Evolutionary conservation across 2,113 vertebrate species (phyloP), one percentile per base, ranked within the genome.

Genomic region (Clarias macrocephalus): DNA sequence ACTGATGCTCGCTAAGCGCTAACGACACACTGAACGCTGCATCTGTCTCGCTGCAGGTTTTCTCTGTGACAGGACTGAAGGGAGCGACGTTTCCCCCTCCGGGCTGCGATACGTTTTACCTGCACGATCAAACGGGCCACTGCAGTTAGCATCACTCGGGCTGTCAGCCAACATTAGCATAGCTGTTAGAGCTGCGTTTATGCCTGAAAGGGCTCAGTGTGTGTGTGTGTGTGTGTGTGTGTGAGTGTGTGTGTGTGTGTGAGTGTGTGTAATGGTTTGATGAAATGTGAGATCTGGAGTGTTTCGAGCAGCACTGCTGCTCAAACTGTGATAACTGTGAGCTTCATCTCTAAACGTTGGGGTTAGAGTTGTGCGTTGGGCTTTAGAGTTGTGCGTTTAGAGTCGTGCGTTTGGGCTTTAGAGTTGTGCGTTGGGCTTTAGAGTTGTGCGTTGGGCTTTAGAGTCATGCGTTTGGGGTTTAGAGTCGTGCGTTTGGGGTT

Each of bases 41-140:
- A 59, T 81, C 84, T 62, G 72, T 79, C 80, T 18, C 15, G n/a
- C 63, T 82, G 62, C 68, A 83, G 63, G 30, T 62, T 83, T 30
- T n/a, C 10, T 42, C 57, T 65, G 85, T 89, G 89, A 88, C 80
- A 90, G 83, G 76, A 89, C 52, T 87, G 91, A 85, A 90, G 52
- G 89, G 89, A 68, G 85, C 88, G 75, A 79, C 63, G 72, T 48
- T 83, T 88, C 89, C 87, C 93, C 88, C 30, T 72, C 63, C 28
- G 88, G 92, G 72, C 72, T 25, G 37, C 2, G 11, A 48, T 12
- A 11, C 9, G 19, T 4, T 89, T 89, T 92, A 92, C 91, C 92
- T 92, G 88, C 3, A 80, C 75, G 91, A 94, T 95, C 94, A 93
- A 94, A 94, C 73, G 52, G 90, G 75, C 52, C 52, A 33, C 83